These are phyloP conservation scores for Neelides sp. DNA, from an alignment of 1,140 invertebrate species.

Conservation along the genomic window DNA sequence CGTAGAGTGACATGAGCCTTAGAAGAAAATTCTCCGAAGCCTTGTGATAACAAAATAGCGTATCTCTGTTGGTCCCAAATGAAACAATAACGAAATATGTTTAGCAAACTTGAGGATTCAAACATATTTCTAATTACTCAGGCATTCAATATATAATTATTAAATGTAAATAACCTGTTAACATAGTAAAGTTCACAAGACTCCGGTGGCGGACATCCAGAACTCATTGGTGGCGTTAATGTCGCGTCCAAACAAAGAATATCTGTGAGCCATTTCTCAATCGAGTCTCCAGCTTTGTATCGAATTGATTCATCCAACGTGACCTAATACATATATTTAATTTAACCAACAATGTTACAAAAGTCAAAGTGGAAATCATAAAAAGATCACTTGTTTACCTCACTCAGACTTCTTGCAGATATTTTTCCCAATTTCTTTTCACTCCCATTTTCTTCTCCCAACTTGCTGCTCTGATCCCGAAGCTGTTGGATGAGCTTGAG, in stretches of 20 bases:
- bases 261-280: constrained; percentile 85
- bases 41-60: constrained; percentile 92
- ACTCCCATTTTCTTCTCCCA: constrained; percentile 21
- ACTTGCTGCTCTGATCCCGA: constrained; percentile 42
- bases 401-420: constrained; percentile 41
- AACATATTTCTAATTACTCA: no score
- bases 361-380: constrained; percentile 30
- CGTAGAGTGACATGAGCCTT: constrained; percentile 79
- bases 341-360: neutral
- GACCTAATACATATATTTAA: constrained; percentile 35
- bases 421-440: constrained; percentile 34
- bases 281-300: constrained; percentile 71
- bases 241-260: constrained; percentile 82
- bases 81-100: no score
- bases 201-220: constrained; percentile 73
- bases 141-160: no score
- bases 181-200: constrained; percentile 83
- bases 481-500: constrained; percentile 89
- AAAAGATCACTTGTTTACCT: constrained; percentile 35
- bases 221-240: constrained; percentile 48
- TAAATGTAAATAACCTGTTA: constrained; percentile 47
- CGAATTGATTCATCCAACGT: constrained; percentile 89
- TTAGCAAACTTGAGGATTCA: no score
- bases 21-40: constrained; percentile 91
- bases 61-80: constrained; percentile 58